Percentiles rank a stretch among this genome's conserved stretches.
phyloP scores from a whole-genome alignment of 2,888 invertebrate species.

The Napeogenes sylphis region DNA sequence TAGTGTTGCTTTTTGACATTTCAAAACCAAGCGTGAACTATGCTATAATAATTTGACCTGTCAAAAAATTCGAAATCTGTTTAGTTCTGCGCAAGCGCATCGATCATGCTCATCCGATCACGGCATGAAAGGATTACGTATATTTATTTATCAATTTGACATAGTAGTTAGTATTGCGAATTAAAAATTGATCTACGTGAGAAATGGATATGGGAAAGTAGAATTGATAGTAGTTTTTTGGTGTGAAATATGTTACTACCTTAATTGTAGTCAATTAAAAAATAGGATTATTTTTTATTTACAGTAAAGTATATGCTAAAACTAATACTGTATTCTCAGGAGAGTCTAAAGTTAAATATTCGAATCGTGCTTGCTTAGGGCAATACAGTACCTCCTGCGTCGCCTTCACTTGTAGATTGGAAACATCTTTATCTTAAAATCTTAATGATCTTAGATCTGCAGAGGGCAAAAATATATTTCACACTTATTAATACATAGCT shows the following conservation, averaged over 20 bases:
- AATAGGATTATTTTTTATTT: constrained; percentile 4
- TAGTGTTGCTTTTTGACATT: constrained; percentile 1
- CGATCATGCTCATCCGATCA: constrained; percentile 56
- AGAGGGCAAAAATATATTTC: too few species aligned
- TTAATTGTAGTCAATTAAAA: not conserved
- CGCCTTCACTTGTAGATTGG: too few species aligned
- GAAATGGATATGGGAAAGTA: constrained; percentile 57
- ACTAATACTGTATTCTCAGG: not conserved
- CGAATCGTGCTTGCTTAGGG: too few species aligned
- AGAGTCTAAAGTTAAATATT: too few species aligned
- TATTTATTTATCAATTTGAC: constrained; percentile 67
- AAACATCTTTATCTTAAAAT: too few species aligned
- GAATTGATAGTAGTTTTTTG: constrained; percentile 13
- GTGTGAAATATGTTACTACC: constrained; percentile 1
- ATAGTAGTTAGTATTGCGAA: constrained; percentile 58
- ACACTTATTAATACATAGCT: too few species aligned
- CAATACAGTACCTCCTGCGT: too few species aligned
- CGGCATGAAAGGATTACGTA: constrained; percentile 55
- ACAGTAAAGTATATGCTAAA: not conserved
- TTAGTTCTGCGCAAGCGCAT: constrained; percentile 48
- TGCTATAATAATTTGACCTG: constrained; percentile 16
- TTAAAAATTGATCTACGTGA: constrained; percentile 64
- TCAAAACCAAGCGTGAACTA: constrained; percentile 4
- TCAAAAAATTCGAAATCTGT: constrained; percentile 38
- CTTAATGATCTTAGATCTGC: too few species aligned